phyloP scores from a whole-genome alignment of 2,888 invertebrate genomes.

The Trissolcus japonicus region DNA sequence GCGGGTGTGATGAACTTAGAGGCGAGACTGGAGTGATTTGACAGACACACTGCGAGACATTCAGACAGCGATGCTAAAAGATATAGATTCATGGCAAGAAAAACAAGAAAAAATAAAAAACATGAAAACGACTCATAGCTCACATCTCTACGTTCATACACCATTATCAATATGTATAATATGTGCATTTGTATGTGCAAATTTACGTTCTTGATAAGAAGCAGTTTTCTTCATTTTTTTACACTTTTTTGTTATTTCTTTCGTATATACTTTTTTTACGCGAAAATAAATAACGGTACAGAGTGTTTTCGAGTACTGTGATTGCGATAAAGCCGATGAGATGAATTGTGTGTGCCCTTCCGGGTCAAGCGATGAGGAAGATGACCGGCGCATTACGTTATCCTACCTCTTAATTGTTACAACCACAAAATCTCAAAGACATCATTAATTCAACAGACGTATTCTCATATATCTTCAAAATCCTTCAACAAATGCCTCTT shows the following conservation, averaged over 20 bases:
- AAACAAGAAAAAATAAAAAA: neutral
- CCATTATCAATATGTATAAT: constrained; percentile 60
- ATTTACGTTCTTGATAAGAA: constrained; percentile 65
- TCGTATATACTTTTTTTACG: constrained; percentile 1
- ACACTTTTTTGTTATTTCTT: constrained; percentile 31
- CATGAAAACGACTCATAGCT: constrained; percentile 15
- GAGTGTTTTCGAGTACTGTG: constrained; percentile 36
- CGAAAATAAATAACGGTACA: constrained; percentile 40
- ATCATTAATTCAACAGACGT: constrained; percentile 34
- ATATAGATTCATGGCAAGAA: constrained; percentile 16
- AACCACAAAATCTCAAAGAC: constrained; percentile 54
- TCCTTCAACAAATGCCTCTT: constrained; percentile 25
- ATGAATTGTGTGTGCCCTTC: neutral
- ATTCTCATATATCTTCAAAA: constrained; percentile 33
- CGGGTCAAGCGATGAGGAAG: constrained; percentile 16
- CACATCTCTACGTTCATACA: constrained; percentile 41
- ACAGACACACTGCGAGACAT: constrained; percentile 1
- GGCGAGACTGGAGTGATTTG: constrained; percentile 22
- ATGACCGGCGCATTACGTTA: constrained; percentile 25
- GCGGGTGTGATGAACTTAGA: constrained; percentile 39
- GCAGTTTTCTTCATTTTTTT: constrained; percentile 32
- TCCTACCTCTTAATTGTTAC: constrained; percentile 31
- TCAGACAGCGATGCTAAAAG: constrained; percentile 9
- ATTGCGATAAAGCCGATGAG: constrained; percentile 34
- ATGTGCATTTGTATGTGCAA: constrained; percentile 69